These are phyloP conservation scores for Marcusenius ussheri DNA, from an alignment of 2,113 vertebrate species.

Conservation along the genomic window DNA sequence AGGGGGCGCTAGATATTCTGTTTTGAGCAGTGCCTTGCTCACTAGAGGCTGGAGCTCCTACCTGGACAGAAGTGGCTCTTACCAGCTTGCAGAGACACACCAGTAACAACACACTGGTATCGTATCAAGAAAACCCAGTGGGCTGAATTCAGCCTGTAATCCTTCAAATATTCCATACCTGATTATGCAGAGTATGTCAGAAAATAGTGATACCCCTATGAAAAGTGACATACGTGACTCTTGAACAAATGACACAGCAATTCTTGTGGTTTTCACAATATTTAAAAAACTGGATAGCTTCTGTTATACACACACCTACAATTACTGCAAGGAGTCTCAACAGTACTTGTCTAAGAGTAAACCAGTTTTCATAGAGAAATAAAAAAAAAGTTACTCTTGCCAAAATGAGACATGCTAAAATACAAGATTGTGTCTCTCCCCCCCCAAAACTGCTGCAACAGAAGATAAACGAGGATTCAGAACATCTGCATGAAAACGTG, in stretches of 20 bases:
- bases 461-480: background rate
- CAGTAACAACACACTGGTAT: background rate
- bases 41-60: background rate
- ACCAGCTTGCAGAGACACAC: background rate
- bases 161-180: background rate
- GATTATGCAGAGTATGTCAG: background rate
- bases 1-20: background rate
- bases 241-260: background rate
- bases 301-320: background rate
- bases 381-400: background rate
- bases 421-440: background rate
- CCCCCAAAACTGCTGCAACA: background rate
- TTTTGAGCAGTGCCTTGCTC: background rate
- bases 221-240: background rate
- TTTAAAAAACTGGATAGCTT: background rate
- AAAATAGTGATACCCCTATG: background rate
- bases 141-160: background rate
- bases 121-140: background rate
- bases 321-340: background rate
- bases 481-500: background rate
- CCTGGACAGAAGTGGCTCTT: background rate
- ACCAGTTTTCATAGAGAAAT: background rate
- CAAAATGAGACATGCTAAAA: background rate
- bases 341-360: background rate
- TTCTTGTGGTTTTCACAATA: slow-evolving; percentile 7